These are phyloP conservation scores for Dinothrombium tinctorium DNA, from an alignment of 1,140 invertebrate genomes.

Conservation along the genomic window DNA sequence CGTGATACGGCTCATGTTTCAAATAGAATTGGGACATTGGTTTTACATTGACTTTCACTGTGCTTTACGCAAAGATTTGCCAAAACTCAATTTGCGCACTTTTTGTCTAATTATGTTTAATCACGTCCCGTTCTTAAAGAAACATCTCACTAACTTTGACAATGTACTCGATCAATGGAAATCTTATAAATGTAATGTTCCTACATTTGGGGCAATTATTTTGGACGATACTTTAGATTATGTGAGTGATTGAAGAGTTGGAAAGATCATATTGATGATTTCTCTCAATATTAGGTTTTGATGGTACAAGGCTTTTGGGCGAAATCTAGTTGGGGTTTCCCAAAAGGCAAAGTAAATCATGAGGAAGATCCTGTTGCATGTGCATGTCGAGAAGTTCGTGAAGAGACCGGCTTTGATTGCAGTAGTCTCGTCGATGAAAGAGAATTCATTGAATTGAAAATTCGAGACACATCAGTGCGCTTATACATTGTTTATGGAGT, in stretches of 20 bases:
- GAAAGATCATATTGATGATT: conserved; percentile 1
- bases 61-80: conserved; percentile 26
- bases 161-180: conserved; percentile 67
- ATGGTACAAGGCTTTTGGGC: conserved; percentile 83
- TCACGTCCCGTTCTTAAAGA: conserved; percentile 60
- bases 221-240: conserved; percentile 52
- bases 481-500: conserved; percentile 75
- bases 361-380: conserved; percentile 71
- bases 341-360: conserved; percentile 93
- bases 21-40: conserved; percentile 92
- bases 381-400: conserved; percentile 72
- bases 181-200: conserved; percentile 76
- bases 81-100: conserved; percentile 42
- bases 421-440: conserved; percentile 47
- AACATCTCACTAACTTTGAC: conserved; percentile 44
- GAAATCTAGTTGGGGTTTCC: conserved; percentile 85
- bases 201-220: conserved; percentile 84
- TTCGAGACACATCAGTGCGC: conserved; percentile 66
- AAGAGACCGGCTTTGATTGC: conserved; percentile 92
- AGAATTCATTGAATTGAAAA: conserved; percentile 58
- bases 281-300: conserved; percentile 35
- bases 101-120: conserved; percentile 48
- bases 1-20: conserved; percentile 71
- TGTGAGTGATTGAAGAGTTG: conserved; percentile 18
- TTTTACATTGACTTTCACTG: conserved; percentile 92